Evolutionary conservation across 1,140 invertebrate genomes (phyloP).

Genomic region (Platorchestia sp.): DNA sequence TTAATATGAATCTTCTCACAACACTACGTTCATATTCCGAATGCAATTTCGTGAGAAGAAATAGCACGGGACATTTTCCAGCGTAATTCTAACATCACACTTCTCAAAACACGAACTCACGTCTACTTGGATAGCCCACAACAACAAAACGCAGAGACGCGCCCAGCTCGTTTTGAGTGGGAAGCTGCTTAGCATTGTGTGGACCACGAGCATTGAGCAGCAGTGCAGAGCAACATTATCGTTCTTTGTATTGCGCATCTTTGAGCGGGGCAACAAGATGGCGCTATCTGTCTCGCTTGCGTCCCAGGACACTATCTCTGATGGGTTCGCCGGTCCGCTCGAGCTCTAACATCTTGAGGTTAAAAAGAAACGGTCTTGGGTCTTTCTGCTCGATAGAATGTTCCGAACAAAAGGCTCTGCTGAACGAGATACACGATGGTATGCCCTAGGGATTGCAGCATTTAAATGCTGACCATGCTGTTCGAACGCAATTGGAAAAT

Average conservation of each 20-base stretch:
- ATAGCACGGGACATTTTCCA: no score
- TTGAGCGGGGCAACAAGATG: not conserved
- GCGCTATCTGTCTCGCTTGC: conserved; percentile 16
- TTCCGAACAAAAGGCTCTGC: not conserved
- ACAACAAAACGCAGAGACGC: not conserved
- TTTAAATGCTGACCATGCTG: not conserved
- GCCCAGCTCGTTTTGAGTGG: not conserved
- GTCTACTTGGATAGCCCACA: not conserved
- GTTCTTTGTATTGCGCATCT: conserved; percentile 37
- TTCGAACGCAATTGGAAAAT: not conserved
- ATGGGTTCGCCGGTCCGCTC: not conserved
- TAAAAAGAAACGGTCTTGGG: not conserved
- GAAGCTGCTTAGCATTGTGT: not conserved
- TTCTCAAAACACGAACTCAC: not conserved
- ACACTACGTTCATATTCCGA: not conserved
- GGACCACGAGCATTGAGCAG: not conserved
- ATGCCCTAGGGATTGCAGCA: not conserved
- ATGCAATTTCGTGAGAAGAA: not conserved
- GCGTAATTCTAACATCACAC: not conserved
- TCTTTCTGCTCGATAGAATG: not conserved
- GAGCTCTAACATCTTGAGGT: not conserved
- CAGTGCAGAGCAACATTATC: not conserved
- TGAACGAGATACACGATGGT: not conserved
- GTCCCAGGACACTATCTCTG: conserved; percentile 34
- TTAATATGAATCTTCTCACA: not conserved